Percentiles rank a stretch among this genome's conserved stretches.
Conservation (phyloP, 2,888 invertebrate genomes). For the Rhorus exstirpatorius region DNA sequence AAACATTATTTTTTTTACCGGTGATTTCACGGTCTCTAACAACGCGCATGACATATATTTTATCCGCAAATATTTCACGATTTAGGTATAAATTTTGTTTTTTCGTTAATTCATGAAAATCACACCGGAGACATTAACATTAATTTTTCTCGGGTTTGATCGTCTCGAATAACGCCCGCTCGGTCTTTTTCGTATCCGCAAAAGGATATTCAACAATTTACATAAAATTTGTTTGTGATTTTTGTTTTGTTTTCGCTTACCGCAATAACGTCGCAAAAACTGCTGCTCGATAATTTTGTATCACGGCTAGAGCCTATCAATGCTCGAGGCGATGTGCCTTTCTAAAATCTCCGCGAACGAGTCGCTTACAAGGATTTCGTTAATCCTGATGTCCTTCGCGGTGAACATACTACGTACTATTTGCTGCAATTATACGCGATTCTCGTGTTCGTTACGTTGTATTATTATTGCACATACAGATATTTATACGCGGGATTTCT, state of each 20-base stretch:
- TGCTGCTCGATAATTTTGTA: slow-evolving; percentile 18
- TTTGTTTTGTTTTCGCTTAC: neutral
- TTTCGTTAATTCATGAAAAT: neutral
- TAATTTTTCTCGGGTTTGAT: neutral
- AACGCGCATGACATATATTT: neutral
- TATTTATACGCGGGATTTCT: neutral
- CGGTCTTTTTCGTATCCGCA: neutral
- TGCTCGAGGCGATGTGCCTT: slow-evolving; percentile 49
- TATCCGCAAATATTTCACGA: neutral
- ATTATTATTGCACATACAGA: slow-evolving; percentile 6
- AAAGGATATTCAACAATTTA: too few species aligned
- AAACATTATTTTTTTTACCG: slow-evolving; percentile 30
- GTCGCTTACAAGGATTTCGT: slow-evolving; percentile 59
- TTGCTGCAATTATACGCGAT: slow-evolving; percentile 60
- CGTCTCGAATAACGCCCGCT: neutral
- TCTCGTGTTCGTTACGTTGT: slow-evolving; percentile 25
- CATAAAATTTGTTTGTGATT: neutral
- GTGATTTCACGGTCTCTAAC: slow-evolving; percentile 20
- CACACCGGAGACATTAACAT: neutral
- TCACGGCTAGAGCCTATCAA: neutral
- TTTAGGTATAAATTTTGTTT: neutral
- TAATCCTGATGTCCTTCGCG: slow-evolving; percentile 63
- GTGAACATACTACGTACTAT: slow-evolving; percentile 40
- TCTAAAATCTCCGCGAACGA: slow-evolving; percentile 53
- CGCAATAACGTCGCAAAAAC: neutral